Percentiles rank a stretch among this genome's conserved stretches.
These are phyloP conservation scores for Bufotes viridis DNA, from an alignment of 2,797 vertebrate genomes.

Conservation along the genomic window DNA sequence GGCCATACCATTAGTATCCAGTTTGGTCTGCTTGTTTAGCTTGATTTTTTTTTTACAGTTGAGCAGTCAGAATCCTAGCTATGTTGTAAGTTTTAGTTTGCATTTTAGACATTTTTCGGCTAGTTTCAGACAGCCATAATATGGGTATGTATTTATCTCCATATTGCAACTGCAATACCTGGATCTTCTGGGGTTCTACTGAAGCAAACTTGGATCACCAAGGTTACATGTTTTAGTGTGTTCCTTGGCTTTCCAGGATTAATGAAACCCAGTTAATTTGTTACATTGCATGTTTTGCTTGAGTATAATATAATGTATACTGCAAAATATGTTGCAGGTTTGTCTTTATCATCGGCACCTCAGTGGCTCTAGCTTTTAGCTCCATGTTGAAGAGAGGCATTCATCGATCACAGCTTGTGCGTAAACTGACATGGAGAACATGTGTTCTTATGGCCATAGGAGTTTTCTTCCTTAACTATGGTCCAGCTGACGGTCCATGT, in stretches of 20 bases:
- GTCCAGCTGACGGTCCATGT: slow-evolving; percentile 75
- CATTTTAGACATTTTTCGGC: background rate
- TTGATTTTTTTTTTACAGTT: background rate
- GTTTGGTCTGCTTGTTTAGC: background rate
- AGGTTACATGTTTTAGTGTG: background rate
- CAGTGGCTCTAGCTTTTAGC: slow-evolving; percentile 75
- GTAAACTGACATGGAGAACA: slow-evolving; percentile 74
- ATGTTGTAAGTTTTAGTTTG: background rate
- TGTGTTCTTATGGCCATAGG: slow-evolving; percentile 71
- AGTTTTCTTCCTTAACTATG: slow-evolving; percentile 81
- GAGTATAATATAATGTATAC: background rate
- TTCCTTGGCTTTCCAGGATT: background rate
- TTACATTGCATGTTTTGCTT: background rate
- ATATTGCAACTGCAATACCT: too few relatives aligned
- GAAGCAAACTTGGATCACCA: too few relatives aligned
- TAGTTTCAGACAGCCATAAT: too few relatives aligned
- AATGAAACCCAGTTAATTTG: background rate
- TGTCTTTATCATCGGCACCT: slow-evolving; percentile 80
- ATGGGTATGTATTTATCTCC: too few relatives aligned
- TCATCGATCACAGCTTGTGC: slow-evolving; percentile 70
- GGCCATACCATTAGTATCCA: too few relatives aligned
- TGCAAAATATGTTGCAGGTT: slow-evolving; percentile 68
- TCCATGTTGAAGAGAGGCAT: slow-evolving; percentile 74
- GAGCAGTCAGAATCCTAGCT: background rate
- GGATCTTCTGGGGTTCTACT: too few relatives aligned